Percentiles rank a stretch among this genome's conserved stretches.
phyloP scores from a whole-genome alignment of 1,140 invertebrate genomes.

The Euura lappo region DNA sequence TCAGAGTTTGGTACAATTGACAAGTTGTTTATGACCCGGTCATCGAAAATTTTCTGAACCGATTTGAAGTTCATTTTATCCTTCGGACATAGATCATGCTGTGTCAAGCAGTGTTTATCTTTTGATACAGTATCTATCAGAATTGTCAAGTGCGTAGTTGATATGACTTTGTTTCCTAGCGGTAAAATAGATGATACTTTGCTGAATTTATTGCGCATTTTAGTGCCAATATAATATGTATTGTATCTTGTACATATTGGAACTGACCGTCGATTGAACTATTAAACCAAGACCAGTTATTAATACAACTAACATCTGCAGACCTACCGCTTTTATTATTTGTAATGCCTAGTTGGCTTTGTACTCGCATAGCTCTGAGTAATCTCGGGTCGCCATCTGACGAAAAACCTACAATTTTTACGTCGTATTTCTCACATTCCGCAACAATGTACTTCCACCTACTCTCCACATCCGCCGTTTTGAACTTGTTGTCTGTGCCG shows the following conservation, averaged over 20 bases:
- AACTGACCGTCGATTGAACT: not conserved
- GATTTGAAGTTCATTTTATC: conserved; percentile 28
- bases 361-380: conserved; percentile 26
- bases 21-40: not conserved
- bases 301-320: not conserved
- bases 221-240: conserved; percentile 21
- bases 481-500: not conserved
- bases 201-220: conserved; percentile 10
- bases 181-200: conserved; percentile 17
- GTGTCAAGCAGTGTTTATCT: conserved; percentile 25
- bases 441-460: not conserved
- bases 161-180: conserved; percentile 19
- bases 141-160: conserved; percentile 12
- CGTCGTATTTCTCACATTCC: not conserved
- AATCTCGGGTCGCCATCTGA: conserved; percentile 15
- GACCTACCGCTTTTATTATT: not conserved
- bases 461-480: not conserved
- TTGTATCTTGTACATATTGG: conserved; percentile 14
- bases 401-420: not conserved
- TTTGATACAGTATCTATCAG: conserved; percentile 10
- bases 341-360: conserved; percentile 18
- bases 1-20: not conserved
- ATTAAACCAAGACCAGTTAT: not conserved
- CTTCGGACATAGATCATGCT: conserved; percentile 23
- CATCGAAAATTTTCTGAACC: conserved; percentile 15